Evolutionary conservation across 2,888 invertebrate species (phyloP).

Genomic region (Pandemis corylana): DNA sequence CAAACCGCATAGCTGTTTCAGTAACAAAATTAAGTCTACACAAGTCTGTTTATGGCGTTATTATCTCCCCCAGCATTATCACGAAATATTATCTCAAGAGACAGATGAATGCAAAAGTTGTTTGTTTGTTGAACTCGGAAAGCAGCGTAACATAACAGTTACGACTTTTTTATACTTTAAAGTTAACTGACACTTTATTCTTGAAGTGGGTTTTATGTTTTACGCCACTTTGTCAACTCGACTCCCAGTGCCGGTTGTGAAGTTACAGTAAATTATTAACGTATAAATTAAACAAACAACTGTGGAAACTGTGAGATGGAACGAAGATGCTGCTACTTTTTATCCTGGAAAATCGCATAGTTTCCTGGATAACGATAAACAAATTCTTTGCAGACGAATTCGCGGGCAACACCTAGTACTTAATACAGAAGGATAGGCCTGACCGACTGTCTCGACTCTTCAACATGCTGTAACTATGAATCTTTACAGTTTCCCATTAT

Average conservation of each 20-base stretch:
- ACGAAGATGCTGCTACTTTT: too few species aligned
- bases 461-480: too few species aligned
- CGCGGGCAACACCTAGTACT: too few species aligned
- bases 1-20: neutral
- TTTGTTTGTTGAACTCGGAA: slow-evolving; percentile 12
- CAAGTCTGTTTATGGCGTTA: neutral
- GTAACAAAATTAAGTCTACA: neutral
- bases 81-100: slow-evolving; percentile 13
- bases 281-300: neutral
- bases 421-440: too few species aligned
- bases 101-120: slow-evolving; percentile 20
- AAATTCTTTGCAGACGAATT: too few species aligned
- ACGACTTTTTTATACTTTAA: slow-evolving; percentile 20
- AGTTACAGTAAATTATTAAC: neutral
- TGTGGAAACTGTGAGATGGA: too few species aligned
- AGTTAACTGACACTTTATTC: slow-evolving; percentile 15
- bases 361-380: too few species aligned
- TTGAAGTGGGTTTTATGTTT: slow-evolving; percentile 12
- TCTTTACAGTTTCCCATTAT: too few species aligned
- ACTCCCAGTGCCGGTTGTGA: slow-evolving; percentile 8
- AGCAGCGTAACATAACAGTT: slow-evolving; percentile 12
- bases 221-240: neutral
- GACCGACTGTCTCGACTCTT: too few species aligned
- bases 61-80: neutral
- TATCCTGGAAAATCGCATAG: too few species aligned